phyloP scores from a whole-genome alignment of 2,113 vertebrate species.

The Entomyzon cyanotis region DNA sequence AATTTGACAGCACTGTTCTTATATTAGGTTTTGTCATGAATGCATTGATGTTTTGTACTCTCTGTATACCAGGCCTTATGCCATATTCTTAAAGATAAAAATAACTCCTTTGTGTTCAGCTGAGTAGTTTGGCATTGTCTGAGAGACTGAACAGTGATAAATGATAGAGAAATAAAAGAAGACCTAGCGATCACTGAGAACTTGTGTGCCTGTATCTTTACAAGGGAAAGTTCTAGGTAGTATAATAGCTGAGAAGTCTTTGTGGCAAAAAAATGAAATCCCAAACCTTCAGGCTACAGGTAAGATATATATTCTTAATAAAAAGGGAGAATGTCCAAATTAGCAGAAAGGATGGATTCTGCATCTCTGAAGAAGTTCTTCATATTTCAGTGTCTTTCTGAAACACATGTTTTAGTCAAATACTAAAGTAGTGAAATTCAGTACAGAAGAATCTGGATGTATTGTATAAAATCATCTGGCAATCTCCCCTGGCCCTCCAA shows the following conservation, averaged over 20 bases:
- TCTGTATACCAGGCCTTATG: neutral
- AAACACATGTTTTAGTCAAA: neutral
- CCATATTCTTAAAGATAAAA: neutral
- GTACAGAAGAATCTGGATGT: neutral
- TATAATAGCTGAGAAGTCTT: neutral
- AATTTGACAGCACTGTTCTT: neutral
- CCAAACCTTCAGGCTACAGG: neutral
- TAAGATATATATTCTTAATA: neutral
- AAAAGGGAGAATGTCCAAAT: neutral
- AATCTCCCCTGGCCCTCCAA: neutral
- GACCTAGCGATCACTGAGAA: neutral
- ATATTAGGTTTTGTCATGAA: slow-evolving; percentile 5
- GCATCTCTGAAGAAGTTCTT: neutral
- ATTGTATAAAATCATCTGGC: neutral
- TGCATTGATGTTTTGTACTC: slow-evolving; percentile 3
- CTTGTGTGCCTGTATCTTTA: neutral
- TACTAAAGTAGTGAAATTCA: neutral
- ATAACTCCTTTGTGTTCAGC: neutral
- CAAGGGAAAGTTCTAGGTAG: neutral
- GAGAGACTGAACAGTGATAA: neutral
- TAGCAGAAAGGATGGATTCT: neutral
- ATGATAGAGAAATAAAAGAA: neutral
- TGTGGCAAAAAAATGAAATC: neutral
- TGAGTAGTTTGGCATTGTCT: neutral
- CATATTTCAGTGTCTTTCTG: neutral